Evolutionary conservation across 1,140 invertebrate species (phyloP).

Genomic region (Trichomalopsis sarcophagae): DNA sequence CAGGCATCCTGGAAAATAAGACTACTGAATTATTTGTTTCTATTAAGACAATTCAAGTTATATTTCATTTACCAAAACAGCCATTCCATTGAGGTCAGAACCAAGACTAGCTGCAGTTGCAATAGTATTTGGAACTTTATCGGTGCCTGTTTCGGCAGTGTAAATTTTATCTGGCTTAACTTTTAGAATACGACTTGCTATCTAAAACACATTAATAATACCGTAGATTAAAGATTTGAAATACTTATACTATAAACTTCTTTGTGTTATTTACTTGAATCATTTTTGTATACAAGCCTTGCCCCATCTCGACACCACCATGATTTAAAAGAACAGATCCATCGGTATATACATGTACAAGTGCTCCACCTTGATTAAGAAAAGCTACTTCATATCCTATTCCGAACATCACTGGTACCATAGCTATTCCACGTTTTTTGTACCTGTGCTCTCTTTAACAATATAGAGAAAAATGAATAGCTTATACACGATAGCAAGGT

Average conservation of each 20-base stretch:
- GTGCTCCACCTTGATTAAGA: conserved; percentile 91
- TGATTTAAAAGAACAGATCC: conserved; percentile 92
- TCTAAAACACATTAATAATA: conserved; percentile 58
- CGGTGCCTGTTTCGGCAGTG: conserved; percentile 90
- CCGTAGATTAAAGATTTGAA: too few relatives aligned
- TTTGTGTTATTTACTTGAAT: conserved; percentile 79
- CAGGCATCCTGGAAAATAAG: conserved; percentile 83
- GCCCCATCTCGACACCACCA: conserved; percentile 96
- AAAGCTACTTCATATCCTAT: conserved; percentile 87
- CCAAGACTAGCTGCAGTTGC: conserved; percentile 92
- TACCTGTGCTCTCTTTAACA: conserved; percentile 83
- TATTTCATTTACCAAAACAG: conserved; percentile 81
- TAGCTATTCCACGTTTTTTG: conserved; percentile 89
- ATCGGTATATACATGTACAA: conserved; percentile 91
- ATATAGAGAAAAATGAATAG: conserved; percentile 37
- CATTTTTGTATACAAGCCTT: conserved; percentile 96
- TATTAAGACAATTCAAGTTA: neutral
- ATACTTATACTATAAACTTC: neutral
- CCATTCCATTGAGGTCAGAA: conserved; percentile 96
- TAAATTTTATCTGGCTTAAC: conserved; percentile 87
- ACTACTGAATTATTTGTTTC: neutral
- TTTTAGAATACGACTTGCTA: conserved; percentile 83
- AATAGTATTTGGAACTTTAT: conserved; percentile 95
- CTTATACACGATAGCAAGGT: neutral
- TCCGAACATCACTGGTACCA: conserved; percentile 92